These are phyloP conservation scores for Smithornis capensis DNA, from an alignment of 2,113 vertebrate genomes.

Conservation along the genomic window DNA sequence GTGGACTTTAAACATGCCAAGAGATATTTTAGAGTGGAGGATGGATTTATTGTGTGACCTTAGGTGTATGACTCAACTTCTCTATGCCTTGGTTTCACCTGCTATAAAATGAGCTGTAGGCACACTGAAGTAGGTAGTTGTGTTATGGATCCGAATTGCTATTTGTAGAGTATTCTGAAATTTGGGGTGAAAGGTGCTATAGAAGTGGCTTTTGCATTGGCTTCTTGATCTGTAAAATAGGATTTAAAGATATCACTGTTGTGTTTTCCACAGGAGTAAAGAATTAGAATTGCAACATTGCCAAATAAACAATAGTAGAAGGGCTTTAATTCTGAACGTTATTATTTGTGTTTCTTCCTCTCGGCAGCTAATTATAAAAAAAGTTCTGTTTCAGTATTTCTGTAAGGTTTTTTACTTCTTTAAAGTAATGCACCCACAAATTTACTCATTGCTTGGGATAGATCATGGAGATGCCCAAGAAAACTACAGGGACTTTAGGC, in stretches of 20 bases:
- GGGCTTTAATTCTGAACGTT: background rate
- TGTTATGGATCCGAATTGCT: background rate
- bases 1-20: background rate
- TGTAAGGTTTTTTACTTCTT: background rate
- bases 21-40: background rate
- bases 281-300: background rate
- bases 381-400: constrained; percentile 4
- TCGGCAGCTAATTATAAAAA: background rate
- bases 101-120: constrained; percentile 12
- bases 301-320: background rate
- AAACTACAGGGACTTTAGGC: background rate
- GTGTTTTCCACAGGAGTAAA: background rate
- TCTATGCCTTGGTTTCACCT: background rate
- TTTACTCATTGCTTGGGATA: background rate
- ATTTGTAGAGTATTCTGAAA: background rate
- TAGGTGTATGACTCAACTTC: background rate
- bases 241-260: background rate
- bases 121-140: background rate
- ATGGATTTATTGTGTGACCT: background rate
- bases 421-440: background rate
- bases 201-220: background rate
- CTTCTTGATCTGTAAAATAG: background rate
- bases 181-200: background rate
- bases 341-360: background rate
- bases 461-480: background rate